These are phyloP conservation scores for Machimus atricapillus DNA, from an alignment of 2,888 invertebrate species.

Conservation along the genomic window DNA sequence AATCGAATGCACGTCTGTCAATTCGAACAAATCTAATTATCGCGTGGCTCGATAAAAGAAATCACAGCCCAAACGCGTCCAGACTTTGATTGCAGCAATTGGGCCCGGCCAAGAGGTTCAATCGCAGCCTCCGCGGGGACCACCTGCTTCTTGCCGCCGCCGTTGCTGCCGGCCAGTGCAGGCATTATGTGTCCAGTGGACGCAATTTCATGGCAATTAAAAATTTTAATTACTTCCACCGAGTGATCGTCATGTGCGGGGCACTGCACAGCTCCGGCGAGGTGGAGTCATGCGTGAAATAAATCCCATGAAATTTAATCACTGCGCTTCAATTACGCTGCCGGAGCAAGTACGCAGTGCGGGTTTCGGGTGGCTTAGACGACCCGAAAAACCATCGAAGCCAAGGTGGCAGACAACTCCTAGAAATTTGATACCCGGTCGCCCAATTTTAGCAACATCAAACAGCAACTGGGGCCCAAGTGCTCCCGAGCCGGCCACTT, in stretches of 20 bases:
- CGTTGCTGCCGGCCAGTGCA: background rate
- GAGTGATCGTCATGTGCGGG: conserved; percentile 17
- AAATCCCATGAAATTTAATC: conserved; percentile 45
- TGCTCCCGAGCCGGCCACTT: background rate
- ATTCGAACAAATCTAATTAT: conserved; percentile 30
- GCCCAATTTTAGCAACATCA: background rate
- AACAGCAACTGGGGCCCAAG: background rate
- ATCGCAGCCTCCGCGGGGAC: background rate
- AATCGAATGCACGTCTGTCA: conserved; percentile 9
- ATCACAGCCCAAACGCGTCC: background rate
- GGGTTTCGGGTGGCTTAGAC: background rate
- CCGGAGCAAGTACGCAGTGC: background rate
- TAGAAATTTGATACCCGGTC: conserved; percentile 40
- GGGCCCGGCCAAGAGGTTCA: background rate
- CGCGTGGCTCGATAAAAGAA: background rate
- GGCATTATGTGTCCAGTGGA: conserved; percentile 41
- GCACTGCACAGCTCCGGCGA: background rate
- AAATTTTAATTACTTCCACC: conserved; percentile 45
- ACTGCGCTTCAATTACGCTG: conserved; percentile 37
- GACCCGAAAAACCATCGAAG: conserved; percentile 4
- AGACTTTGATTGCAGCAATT: background rate
- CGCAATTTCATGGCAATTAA: conserved; percentile 46
- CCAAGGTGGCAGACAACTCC: conserved; percentile 28
- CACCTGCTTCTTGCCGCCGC: background rate
- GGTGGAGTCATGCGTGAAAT: conserved; percentile 43